A percentile compares a stretch with the other conserved stretches of the same genome.
phyloP scores from a whole-genome alignment of 2,113 vertebrate species.

The Tor tambroides region DNA sequence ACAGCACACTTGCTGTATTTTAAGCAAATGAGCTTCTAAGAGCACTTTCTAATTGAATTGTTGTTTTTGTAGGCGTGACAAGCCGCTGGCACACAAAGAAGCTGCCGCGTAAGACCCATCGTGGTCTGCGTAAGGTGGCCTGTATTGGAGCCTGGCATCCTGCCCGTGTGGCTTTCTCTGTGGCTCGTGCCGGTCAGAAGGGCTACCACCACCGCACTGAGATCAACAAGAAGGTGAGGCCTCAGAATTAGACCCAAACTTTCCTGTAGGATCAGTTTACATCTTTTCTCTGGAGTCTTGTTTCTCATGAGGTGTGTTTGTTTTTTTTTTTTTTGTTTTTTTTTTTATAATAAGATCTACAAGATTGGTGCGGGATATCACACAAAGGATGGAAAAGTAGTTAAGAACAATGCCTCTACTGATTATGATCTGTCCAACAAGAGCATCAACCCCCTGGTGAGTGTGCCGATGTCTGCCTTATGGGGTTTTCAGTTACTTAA shows the following conservation, averaged over 20 bases:
- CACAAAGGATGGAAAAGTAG: slow-evolving; percentile 94
- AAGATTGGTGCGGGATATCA: slow-evolving; percentile 94
- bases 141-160: slow-evolving; percentile 98
- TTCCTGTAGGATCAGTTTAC: background rate
- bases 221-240: slow-evolving; percentile 94
- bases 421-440: slow-evolving; percentile 98
- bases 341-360: slow-evolving; percentile 85
- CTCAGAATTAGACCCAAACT: background rate
- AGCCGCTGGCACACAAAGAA: slow-evolving; percentile 99
- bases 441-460: slow-evolving; percentile 97
- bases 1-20: slow-evolving; percentile 51
- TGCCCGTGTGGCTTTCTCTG: slow-evolving; percentile 95
- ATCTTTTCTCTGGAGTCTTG: background rate
- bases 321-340: background rate
- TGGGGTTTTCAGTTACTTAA: background rate
- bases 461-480: slow-evolving; percentile 27
- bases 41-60: background rate
- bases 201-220: slow-evolving; percentile 97
- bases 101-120: slow-evolving; percentile 95
- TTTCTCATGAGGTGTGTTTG: background rate
- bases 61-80: slow-evolving; percentile 83
- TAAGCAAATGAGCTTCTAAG: background rate
- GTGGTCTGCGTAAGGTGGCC: slow-evolving; percentile 95
- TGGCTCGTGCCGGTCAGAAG: slow-evolving; percentile 96
- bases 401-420: slow-evolving; percentile 95